These are phyloP conservation scores for Meles meles DNA, from an alignment of 2,113 vertebrate species.

Conservation along the genomic window DNA sequence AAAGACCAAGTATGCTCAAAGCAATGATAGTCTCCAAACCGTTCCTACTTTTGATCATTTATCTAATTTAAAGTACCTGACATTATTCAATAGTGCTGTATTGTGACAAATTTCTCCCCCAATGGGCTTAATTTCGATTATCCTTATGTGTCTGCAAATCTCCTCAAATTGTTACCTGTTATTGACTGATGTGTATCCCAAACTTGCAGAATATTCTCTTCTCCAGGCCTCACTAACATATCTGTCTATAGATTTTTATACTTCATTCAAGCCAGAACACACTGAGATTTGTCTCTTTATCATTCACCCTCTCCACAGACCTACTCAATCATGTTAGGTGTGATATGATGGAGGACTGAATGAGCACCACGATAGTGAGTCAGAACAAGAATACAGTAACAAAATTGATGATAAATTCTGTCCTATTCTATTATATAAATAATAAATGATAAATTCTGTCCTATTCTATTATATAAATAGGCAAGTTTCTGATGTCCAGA, in stretches of 20 bases:
- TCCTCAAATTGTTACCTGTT: slow-evolving; percentile 20
- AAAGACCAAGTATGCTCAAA: neutral
- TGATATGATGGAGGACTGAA: neutral
- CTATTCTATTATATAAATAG: neutral
- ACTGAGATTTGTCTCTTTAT: neutral
- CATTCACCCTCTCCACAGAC: neutral
- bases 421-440: no score
- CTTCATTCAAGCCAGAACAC: neutral
- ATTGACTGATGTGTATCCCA: neutral
- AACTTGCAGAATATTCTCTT: slow-evolving; percentile 42
- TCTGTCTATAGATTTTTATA: slow-evolving; percentile 37
- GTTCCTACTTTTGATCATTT: slow-evolving; percentile 40
- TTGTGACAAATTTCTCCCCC: slow-evolving; percentile 55
- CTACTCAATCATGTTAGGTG: neutral
- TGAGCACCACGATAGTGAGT: neutral
- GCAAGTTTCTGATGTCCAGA: neutral
- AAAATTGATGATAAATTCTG: neutral
- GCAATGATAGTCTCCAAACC: neutral
- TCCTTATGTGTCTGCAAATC: slow-evolving; percentile 1
- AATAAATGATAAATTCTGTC: neutral
- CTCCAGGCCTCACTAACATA: slow-evolving; percentile 5
- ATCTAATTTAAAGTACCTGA: slow-evolving; percentile 51
- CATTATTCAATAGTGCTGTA: slow-evolving; percentile 49
- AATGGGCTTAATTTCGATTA: slow-evolving; percentile 17
- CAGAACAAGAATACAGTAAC: neutral